These are phyloP conservation scores for Brachyhypopomus occidentalis DNA, from an alignment of 2,113 vertebrate species.

Conservation along the genomic window DNA sequence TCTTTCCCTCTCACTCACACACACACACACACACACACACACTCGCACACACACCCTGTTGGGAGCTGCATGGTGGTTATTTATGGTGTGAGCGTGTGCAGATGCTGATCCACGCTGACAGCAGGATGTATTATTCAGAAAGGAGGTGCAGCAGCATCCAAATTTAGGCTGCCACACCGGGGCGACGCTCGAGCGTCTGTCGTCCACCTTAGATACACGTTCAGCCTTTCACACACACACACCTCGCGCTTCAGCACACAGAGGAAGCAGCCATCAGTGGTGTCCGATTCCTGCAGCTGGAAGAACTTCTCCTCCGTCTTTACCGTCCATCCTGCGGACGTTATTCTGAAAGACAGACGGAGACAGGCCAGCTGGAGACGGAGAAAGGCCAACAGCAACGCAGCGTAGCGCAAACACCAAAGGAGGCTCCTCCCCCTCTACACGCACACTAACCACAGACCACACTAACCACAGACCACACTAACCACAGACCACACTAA, in stretches of 20 bases:
- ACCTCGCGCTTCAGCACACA: slow-evolving; percentile 87
- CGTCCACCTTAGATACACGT: no score
- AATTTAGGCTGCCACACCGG: not conserved
- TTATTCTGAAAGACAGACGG: slow-evolving; percentile 73
- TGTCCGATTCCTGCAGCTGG: slow-evolving; percentile 77
- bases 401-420: no score
- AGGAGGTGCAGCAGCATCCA: slow-evolving; percentile 9
- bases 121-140: slow-evolving; percentile 42
- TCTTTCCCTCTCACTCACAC: not conserved
- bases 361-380: no score
- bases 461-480: no score
- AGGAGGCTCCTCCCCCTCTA: no score
- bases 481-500: no score
- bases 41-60: not conserved
- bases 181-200: not conserved
- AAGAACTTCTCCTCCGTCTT: slow-evolving; percentile 77
- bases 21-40: not conserved
- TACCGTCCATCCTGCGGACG: slow-evolving; percentile 69
- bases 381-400: not conserved
- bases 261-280: slow-evolving; percentile 88
- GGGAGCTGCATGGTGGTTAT: not conserved
- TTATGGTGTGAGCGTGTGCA: slow-evolving; percentile 12
- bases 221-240: slow-evolving; percentile 56
- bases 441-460: no score
- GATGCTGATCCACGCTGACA: slow-evolving; percentile 38